Evolutionary conservation across 1,140 invertebrate species (phyloP).

Genomic region (Lepidurus arcticus): DNA sequence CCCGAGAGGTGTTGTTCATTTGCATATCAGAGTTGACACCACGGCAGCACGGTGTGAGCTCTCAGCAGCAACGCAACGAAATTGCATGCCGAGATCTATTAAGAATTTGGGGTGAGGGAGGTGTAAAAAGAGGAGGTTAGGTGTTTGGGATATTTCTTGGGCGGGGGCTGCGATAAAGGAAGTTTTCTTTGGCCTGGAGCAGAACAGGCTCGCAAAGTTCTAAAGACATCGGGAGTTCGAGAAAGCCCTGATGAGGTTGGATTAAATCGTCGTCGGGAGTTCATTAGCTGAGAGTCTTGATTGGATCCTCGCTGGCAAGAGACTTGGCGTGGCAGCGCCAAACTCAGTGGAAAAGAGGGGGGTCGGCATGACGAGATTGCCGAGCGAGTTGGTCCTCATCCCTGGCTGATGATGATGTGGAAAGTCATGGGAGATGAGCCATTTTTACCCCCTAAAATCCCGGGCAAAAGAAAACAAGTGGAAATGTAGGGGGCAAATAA

Average conservation of each 20-base stretch:
- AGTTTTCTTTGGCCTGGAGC: not conserved
- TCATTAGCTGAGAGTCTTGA: conserved; percentile 15
- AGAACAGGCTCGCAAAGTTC: not conserved
- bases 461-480: too few relatives aligned
- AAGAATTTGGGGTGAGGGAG: not conserved
- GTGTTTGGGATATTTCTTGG: not conserved
- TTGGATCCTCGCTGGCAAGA: not conserved
- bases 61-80: not conserved
- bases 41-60: not conserved
- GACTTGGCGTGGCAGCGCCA: not conserved
- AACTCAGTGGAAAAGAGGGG: not conserved
- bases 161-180: not conserved
- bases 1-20: conserved; percentile 8
- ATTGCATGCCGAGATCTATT: conserved; percentile 6
- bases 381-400: not conserved
- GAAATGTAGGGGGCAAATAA: too few relatives aligned
- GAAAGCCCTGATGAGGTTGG: conserved; percentile 15
- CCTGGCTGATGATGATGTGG: not conserved
- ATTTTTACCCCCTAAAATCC: too few relatives aligned
- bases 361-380: not conserved
- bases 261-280: conserved; percentile 4
- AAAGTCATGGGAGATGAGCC: too few relatives aligned
- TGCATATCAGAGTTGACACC: conserved; percentile 21
- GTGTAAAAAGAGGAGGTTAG: not conserved
- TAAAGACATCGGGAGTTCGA: not conserved